Conservation (phyloP, 2,113 vertebrate species). For the Eurystomus gularis region DNA sequence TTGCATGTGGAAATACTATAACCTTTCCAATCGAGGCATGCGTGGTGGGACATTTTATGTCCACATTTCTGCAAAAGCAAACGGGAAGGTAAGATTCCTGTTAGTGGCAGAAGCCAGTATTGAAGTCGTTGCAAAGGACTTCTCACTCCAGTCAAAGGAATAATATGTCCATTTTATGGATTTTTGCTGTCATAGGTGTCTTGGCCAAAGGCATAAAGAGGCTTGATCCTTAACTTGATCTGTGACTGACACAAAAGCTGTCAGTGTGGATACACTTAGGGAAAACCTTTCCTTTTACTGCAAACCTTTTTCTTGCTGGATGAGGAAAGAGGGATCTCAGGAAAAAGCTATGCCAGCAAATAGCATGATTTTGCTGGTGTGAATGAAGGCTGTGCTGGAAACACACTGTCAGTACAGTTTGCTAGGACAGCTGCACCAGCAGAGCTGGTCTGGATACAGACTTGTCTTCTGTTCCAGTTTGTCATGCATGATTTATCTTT, state of each 20-base stretch:
- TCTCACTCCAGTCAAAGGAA: not conserved
- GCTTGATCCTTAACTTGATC: not conserved
- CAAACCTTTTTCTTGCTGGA: not conserved
- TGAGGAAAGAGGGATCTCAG: not conserved
- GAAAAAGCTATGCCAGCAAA: slow-evolving; percentile 28
- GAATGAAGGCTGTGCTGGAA: not conserved
- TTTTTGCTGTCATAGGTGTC: not conserved
- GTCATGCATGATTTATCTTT: slow-evolving; percentile 49
- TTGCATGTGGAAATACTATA: not conserved
- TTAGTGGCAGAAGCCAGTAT: not conserved
- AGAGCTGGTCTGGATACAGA: slow-evolving; percentile 9
- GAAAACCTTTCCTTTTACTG: not conserved
- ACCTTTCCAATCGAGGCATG: not conserved
- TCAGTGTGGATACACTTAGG: not conserved
- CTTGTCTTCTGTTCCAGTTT: slow-evolving; percentile 44
- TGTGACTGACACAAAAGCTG: not conserved
- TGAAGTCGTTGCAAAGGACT: not conserved
- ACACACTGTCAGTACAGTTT: not conserved
- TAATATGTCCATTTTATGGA: not conserved
- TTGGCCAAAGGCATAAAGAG: not conserved
- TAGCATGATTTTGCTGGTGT: not conserved
- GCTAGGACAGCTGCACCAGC: slow-evolving; percentile 10
- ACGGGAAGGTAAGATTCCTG: not conserved
- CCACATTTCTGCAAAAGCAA: not conserved
- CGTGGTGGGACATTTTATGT: not conserved